These are phyloP conservation scores for Zaprionus ghesquierei DNA, from an alignment of 1,140 invertebrate species.

Conservation along the genomic window DNA sequence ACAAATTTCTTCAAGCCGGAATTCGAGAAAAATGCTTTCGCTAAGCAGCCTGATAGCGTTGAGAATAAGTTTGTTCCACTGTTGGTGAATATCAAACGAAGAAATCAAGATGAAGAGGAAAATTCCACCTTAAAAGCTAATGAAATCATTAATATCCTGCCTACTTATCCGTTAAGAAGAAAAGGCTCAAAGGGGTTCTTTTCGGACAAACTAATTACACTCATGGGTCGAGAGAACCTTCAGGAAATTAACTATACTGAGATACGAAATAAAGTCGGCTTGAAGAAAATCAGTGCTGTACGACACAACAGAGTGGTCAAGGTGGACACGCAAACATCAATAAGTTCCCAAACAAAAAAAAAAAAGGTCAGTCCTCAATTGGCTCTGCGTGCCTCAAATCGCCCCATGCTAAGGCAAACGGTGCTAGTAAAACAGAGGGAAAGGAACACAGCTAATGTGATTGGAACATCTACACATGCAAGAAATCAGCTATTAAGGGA, in stretches of 20 bases:
- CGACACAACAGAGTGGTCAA: slow-evolving; percentile 1
- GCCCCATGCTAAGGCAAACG: neutral
- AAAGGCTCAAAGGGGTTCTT: neutral
- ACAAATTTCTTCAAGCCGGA: neutral
- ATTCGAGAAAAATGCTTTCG: neutral
- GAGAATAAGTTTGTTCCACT: neutral
- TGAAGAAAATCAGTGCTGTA: neutral
- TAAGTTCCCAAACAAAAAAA: neutral
- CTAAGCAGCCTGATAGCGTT: neutral
- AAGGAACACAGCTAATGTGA: neutral
- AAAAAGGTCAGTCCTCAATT: neutral
- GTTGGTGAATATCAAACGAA: neutral
- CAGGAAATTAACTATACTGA: neutral
- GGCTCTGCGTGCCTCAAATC: neutral
- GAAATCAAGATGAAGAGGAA: neutral
- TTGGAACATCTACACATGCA: too few species aligned
- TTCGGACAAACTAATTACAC: neutral
- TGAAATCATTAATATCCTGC: neutral
- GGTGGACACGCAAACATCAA: neutral
- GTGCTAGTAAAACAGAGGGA: neutral
- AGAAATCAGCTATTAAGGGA: too few species aligned
- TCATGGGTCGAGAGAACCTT: neutral
- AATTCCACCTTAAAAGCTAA: neutral
- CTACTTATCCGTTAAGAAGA: neutral
- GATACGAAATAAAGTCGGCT: neutral